A percentile compares a stretch with the other conserved stretches of the same genome.
phyloP scores from a whole-genome alignment of 2,797 vertebrate species.

The Orientallactaga sibirica region DNA sequence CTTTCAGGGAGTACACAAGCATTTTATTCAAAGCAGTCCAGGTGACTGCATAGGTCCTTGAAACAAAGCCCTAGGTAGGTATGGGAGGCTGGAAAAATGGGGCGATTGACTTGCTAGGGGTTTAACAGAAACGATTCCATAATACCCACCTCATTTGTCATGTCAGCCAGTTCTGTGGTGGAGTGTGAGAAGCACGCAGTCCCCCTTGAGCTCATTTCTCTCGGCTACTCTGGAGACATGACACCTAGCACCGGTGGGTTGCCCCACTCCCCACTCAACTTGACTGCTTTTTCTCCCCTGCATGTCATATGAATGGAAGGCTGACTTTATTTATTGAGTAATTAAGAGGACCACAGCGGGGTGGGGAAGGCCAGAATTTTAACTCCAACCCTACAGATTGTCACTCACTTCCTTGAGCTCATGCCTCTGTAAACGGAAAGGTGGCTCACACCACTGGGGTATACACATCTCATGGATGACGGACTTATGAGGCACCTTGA shows the following conservation, averaged over 20 bases:
- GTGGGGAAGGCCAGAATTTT: neutral
- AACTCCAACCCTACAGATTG: no score
- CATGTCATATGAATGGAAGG: neutral
- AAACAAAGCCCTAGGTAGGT: neutral
- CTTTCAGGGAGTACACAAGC: neutral
- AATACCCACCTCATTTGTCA: neutral
- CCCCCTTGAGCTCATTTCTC: no score
- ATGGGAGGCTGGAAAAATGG: neutral
- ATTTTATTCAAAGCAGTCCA: neutral
- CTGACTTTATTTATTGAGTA: neutral
- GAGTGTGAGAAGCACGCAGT: no score
- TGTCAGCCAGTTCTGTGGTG: neutral
- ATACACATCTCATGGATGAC: neutral
- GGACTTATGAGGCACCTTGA: neutral
- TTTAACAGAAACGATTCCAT: neutral
- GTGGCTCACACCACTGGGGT: fast-evolving
- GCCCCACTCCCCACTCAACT: neutral
- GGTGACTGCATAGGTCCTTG: neutral
- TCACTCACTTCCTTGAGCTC: neutral
- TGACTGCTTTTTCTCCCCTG: neutral
- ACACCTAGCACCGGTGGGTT: neutral
- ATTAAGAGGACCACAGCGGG: neutral
- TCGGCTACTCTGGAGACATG: no score
- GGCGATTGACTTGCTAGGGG: neutral
- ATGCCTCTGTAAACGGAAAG: neutral